phyloP scores from a whole-genome alignment of 2,888 invertebrate species.

The Cryptus viduatorius region DNA sequence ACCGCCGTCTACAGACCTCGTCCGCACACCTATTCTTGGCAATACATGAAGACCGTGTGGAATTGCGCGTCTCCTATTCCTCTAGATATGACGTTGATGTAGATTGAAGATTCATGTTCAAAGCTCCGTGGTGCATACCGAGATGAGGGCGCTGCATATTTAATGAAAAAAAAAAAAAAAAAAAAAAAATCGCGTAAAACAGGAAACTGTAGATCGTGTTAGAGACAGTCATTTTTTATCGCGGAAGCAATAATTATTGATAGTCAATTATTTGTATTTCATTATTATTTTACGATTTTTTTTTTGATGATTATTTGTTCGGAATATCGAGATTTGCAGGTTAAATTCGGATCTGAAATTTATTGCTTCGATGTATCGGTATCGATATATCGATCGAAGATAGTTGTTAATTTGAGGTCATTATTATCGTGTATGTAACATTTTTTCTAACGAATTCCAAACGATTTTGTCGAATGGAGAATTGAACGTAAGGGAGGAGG shows the following conservation, averaged over 20 bases:
- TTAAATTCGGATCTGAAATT: too few species aligned
- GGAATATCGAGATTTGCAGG: too few species aligned
- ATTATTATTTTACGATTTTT: too few species aligned
- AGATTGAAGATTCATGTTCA: constrained; percentile 49
- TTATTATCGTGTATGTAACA: constrained; percentile 7
- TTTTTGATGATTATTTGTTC: too few species aligned
- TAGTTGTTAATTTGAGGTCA: too few species aligned
- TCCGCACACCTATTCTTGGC: background rate
- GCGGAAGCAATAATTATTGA: too few species aligned
- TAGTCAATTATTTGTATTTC: too few species aligned
- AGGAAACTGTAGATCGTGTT: background rate
- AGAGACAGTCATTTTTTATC: too few species aligned
- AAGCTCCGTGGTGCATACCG: background rate
- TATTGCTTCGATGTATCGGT: too few species aligned
- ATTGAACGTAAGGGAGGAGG: constrained; percentile 62
- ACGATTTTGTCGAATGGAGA: constrained; percentile 37
- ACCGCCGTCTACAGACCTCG: background rate
- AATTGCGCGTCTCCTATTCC: constrained; percentile 18
- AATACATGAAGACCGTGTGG: constrained; percentile 5
- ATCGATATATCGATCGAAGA: too few species aligned
- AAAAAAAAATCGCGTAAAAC: constrained; percentile 1
- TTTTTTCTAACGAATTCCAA: constrained; percentile 37
- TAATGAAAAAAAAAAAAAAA: background rate
- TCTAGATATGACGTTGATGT: constrained; percentile 60
- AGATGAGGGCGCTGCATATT: background rate